phyloP scores from a whole-genome alignment of 2,797 vertebrate genomes.

The Poeciliopsis infans region DNA sequence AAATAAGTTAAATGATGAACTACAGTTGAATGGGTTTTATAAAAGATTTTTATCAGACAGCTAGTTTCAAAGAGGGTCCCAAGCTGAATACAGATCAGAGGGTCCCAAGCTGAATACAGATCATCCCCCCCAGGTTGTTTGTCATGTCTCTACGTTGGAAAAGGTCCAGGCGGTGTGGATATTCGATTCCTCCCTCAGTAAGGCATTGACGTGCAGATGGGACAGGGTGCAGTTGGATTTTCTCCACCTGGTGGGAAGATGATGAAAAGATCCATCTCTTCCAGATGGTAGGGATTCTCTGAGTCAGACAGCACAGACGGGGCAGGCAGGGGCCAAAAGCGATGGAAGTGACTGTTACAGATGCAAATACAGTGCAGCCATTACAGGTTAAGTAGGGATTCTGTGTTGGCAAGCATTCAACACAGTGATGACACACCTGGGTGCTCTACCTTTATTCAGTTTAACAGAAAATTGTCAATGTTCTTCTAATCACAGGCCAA shows the following conservation, averaged over 20 bases:
- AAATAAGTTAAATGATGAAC: not conserved
- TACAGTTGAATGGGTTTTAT: slow-evolving; percentile 10
- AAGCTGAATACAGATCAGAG: slow-evolving; percentile 25
- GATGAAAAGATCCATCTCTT: slow-evolving; percentile 61
- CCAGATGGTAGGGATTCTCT: slow-evolving; percentile 66
- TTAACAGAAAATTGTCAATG: slow-evolving; percentile 1
- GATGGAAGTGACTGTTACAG: slow-evolving; percentile 47
- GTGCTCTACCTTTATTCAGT: slow-evolving; percentile 11
- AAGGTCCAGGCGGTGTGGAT: slow-evolving; percentile 21
- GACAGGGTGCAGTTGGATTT: slow-evolving; percentile 50
- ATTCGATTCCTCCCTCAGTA: slow-evolving; percentile 24
- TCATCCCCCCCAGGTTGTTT: slow-evolving; percentile 21
- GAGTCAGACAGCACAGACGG: slow-evolving; percentile 39
- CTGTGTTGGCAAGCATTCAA: slow-evolving; percentile 9
- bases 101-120: slow-evolving; percentile 18
- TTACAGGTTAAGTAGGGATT: slow-evolving; percentile 18
- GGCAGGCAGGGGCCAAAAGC: slow-evolving; percentile 42
- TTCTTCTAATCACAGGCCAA: not conserved
- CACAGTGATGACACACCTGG: not conserved
- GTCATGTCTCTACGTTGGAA: slow-evolving; percentile 17
- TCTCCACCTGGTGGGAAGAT: slow-evolving; percentile 53
- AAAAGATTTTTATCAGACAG: not conserved
- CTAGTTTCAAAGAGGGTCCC: not conserved
- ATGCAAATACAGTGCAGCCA: slow-evolving; percentile 12
- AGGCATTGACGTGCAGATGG: slow-evolving; percentile 38